Base-by-base conservation (phyloP, 2,113 vertebrate species). In the Peromyscus polionotus region DNA sequence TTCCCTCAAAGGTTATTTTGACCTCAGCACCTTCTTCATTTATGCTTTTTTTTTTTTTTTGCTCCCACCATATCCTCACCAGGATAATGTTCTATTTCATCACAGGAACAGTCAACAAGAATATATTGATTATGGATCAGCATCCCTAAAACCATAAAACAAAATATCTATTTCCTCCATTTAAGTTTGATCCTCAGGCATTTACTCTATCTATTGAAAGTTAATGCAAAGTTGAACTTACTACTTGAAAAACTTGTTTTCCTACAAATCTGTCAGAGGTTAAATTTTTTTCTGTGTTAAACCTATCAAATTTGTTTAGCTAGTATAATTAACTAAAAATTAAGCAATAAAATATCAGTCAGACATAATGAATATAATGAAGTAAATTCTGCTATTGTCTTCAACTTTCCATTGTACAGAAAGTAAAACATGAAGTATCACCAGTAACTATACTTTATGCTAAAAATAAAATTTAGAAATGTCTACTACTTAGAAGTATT, bases 241-340 rank as follows among this genome's bases (percentile, higher is more conserved):
- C 33, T 54, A 39, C 88, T 63, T 83, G 57, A 20, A 96, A 96
- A 88, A 28, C 9, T 14, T 48, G 14, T 33, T 59, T 80, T 59
- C 19, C 10, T 8, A 75, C 20, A 83, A 13, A 42, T 12, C n/a
- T 75, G 20, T 4, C 39, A 75, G 9, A 75, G 4, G 91, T 77
- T 5, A 67, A 72, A 81, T 7, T 51, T 51, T 86, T 81, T 89
- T 57, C 3, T 75, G 67, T 92, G 0, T 22, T 24, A 39, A 77
- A 2, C 3, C 2, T 65, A 67, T 86, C 59, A 12, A 81, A 26
- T 63, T 1, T 54, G 57, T 57, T 36, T 84, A 33, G 3, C 4
- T 87, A 54, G 81, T 59, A 8, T 51, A 93, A 88, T 85, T 75
- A 88, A 81, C 20, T 72, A 5, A 90, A 94, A 92, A 59, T 84